Conservation (phyloP, 2,888 invertebrate species). For the Callosobruchus maculatus region DNA sequence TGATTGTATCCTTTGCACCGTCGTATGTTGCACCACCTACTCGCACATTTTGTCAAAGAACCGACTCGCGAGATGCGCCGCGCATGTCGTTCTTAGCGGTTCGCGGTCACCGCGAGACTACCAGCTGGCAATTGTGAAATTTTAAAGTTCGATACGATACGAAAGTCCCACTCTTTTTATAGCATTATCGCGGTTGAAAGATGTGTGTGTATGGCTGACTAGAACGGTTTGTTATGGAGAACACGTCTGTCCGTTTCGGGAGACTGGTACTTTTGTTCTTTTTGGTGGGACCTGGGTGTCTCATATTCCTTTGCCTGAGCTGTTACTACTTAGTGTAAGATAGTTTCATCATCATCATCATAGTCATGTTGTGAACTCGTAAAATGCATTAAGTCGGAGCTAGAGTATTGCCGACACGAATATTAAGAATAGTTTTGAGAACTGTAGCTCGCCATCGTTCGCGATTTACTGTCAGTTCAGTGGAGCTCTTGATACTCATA, state of each 20-base stretch:
- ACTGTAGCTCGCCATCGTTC: no score
- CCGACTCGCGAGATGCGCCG: conserved; percentile 4
- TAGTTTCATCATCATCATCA: no score
- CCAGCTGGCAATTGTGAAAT: conserved; percentile 21
- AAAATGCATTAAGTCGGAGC: no score
- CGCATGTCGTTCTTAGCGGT: conserved; percentile 16
- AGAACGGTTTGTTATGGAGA: not conserved
- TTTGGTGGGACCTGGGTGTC: not conserved
- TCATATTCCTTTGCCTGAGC: no score
- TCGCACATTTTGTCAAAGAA: not conserved
- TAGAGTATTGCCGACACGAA: no score
- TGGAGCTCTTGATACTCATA: no score
- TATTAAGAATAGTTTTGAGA: no score
- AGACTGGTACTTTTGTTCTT: not conserved
- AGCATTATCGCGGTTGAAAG: conserved; percentile 10
- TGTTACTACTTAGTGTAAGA: no score
- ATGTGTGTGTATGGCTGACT: not conserved
- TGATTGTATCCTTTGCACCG: not conserved
- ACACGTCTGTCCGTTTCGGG: not conserved
- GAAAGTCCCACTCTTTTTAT: conserved; percentile 25
- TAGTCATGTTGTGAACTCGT: no score
- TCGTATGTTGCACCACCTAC: not conserved
- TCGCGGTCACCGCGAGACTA: conserved; percentile 23
- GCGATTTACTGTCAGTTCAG: no score
- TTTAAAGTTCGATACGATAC: conserved; percentile 14